These are phyloP conservation scores for Caenorhabditis uteleia DNA, from an alignment of 2,888 invertebrate species.

Conservation along the genomic window DNA sequence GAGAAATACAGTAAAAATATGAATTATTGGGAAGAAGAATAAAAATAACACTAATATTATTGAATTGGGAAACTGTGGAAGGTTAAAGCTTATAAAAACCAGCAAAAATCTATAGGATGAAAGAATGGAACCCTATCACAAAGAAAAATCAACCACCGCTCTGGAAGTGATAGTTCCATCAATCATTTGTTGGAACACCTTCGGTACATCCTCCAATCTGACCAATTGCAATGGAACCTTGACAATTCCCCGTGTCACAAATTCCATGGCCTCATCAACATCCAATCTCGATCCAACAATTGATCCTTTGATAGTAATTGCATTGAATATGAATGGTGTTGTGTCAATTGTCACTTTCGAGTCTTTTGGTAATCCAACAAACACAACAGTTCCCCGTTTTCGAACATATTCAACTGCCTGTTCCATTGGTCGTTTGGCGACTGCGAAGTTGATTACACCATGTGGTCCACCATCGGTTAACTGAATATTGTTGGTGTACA, in stretches of 20 bases:
- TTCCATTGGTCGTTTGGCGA: conserved; percentile 40
- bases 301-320: conserved; percentile 46
- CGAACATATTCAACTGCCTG: conserved; percentile 48
- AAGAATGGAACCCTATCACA: conserved; percentile 10
- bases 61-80: conserved; percentile 11
- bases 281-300: conserved; percentile 48
- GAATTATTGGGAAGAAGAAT: conserved; percentile 5
- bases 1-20: no score
- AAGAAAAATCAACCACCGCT: conserved; percentile 35
- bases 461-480: conserved; percentile 53
- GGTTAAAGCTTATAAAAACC: conserved; percentile 10
- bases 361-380: conserved; percentile 50
- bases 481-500: no score
- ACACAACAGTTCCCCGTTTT: conserved; percentile 45
- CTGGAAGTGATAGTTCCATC: conserved; percentile 38
- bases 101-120: conserved; percentile 1
- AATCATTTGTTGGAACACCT: conserved; percentile 29
- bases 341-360: conserved; percentile 36
- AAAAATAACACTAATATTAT: conserved; percentile 13
- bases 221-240: conserved; percentile 46
- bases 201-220: conserved; percentile 36
- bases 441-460: conserved; percentile 49
- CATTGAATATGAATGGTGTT: conserved; percentile 39
- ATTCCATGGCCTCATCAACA: conserved; percentile 49
- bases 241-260: conserved; percentile 45